phyloP scores from a whole-genome alignment of 92 coral and sea anemone genomes.

The Epizoanthus stellaris region DNA sequence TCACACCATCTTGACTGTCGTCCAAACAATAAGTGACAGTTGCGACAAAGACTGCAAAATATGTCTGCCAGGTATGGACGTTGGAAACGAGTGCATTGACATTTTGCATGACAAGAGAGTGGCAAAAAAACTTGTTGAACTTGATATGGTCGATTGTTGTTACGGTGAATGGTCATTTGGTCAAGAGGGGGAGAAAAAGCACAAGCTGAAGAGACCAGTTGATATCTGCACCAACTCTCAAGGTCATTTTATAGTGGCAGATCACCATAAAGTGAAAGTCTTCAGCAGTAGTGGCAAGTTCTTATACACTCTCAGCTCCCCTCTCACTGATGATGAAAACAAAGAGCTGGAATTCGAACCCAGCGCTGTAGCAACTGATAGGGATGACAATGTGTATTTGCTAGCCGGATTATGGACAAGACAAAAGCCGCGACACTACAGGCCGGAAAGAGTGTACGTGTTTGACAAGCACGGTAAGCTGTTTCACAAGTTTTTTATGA shows the following conservation, averaged over 20 bases:
- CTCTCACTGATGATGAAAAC: neutral
- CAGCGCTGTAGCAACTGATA: constrained; percentile 1
- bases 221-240: constrained; percentile 11
- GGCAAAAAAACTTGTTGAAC: neutral
- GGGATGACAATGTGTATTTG: neutral
- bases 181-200: neutral
- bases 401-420: neutral
- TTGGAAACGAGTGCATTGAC: too few species aligned
- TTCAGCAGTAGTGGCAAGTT: constrained; percentile 20
- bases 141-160: neutral
- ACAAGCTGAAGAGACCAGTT: neutral
- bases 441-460: neutral
- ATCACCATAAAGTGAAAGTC: constrained; percentile 16
- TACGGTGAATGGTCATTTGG: neutral
- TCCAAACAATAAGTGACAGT: too few species aligned
- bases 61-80: too few species aligned
- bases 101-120: neutral
- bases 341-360: neutral
- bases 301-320: neutral
- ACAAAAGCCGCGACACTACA: neutral
- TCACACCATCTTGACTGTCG: too few species aligned
- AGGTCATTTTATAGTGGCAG: constrained; percentile 20
- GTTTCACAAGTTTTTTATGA: too few species aligned
- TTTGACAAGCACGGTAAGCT: neutral
- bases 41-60: too few species aligned